Conservation (phyloP, 1,140 invertebrate species). For the Monomorium pharaonis region DNA sequence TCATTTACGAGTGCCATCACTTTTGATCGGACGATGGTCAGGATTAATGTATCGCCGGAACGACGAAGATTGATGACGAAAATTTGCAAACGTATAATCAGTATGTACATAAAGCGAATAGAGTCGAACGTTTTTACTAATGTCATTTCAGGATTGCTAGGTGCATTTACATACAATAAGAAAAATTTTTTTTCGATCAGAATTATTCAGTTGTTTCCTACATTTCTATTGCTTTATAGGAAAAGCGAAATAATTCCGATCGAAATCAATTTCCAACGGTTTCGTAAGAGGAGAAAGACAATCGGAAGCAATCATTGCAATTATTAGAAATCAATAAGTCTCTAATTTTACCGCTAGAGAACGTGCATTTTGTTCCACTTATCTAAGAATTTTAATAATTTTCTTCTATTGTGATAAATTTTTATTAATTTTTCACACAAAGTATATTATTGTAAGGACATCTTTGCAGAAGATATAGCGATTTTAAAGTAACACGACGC, state of each 20-base stretch:
- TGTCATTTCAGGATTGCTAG: not conserved
- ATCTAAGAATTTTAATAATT: not conserved
- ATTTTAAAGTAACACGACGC: not conserved
- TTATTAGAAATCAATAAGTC: not conserved
- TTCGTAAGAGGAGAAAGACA: not conserved
- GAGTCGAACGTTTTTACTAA: conserved; percentile 6
- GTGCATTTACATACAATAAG: not conserved
- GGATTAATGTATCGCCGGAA: conserved; percentile 39
- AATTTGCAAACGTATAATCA: conserved; percentile 1
- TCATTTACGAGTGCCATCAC: conserved; percentile 68
- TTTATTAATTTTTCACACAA: not conserved
- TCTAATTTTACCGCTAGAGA: not conserved
- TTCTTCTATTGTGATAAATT: not conserved
- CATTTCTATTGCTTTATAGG: too few species aligned
- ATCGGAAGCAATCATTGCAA: not conserved
- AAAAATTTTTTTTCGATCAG: not conserved
- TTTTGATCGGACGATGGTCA: conserved; percentile 36
- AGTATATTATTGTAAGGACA: not conserved
- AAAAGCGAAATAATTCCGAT: too few species aligned
- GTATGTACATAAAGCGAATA: not conserved
- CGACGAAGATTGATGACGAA: conserved; percentile 45
- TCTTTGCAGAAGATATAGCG: not conserved
- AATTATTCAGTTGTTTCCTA: too few species aligned
- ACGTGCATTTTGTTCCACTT: not conserved
- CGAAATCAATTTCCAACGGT: too few species aligned